These are phyloP conservation scores for Saccostrea echinata DNA, from an alignment of 1,140 invertebrate species.

Conservation along the genomic window DNA sequence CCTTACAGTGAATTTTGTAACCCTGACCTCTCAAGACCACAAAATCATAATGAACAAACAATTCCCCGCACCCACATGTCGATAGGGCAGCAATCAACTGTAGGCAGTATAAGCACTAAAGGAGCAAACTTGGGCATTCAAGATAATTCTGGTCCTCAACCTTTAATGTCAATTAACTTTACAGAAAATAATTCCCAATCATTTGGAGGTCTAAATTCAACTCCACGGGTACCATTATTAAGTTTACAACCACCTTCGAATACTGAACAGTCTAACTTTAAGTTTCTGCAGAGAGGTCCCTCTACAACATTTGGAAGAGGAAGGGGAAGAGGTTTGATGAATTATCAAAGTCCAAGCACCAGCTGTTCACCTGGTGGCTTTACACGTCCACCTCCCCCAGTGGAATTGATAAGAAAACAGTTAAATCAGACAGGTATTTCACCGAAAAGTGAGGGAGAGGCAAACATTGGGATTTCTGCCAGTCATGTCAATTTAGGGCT, in stretches of 20 bases:
- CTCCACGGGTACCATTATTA: neutral
- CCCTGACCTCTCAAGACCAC: neutral
- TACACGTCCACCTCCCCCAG: constrained; percentile 43
- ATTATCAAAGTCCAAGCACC: neutral
- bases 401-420: constrained; percentile 48
- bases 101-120: neutral
- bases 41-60: neutral
- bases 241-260: neutral
- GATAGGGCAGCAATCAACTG: too few relatives aligned
- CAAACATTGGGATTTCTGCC: neutral
- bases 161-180: neutral
- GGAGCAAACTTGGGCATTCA: too few relatives aligned
- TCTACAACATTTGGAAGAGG: neutral
- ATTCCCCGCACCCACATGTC: neutral
- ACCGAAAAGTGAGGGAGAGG: neutral
- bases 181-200: neutral
- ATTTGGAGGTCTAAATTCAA: neutral
- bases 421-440: constrained; percentile 45
- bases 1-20: neutral
- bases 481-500: neutral
- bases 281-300: neutral
- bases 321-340: neutral
- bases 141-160: neutral
- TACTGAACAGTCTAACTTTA: neutral
- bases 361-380: neutral